A percentile compares a stretch with the other conserved stretches of the same genome.
phyloP scores from a whole-genome alignment of 92 coral and sea anemone species.

The Porites divaricata region DNA sequence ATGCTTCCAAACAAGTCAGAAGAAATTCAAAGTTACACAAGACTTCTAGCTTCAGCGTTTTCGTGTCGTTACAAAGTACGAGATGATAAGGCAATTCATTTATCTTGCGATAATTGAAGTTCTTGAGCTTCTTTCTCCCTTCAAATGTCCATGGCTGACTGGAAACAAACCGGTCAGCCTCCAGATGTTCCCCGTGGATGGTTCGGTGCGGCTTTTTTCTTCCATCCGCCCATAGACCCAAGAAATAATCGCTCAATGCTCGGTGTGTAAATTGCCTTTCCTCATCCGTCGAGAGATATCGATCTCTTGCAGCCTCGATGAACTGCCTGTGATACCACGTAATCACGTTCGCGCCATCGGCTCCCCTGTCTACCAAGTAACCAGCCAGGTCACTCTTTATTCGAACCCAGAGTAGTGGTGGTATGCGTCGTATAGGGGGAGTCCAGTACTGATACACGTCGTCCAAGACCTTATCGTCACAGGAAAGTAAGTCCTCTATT shows the following conservation, averaged over 20 bases:
- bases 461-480: conserved; percentile 73
- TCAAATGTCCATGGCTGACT: conserved; percentile 76
- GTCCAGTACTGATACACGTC: conserved; percentile 85
- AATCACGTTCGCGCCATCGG: conserved; percentile 76
- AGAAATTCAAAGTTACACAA: conserved; percentile 73
- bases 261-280: conserved; percentile 52
- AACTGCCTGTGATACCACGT: conserved; percentile 89
- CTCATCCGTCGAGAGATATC: conserved; percentile 57
- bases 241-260: conserved; percentile 65
- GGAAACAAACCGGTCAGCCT: conserved; percentile 82
- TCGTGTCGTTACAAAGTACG: conserved; percentile 52
- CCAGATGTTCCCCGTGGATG: conserved; percentile 36
- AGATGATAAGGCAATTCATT: conserved; percentile 76
- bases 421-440: conserved; percentile 73
- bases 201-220: conserved; percentile 65
- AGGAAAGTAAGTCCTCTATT: conserved; percentile 74
- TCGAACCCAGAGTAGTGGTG: conserved; percentile 76
- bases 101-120: conserved; percentile 72
- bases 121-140: conserved; percentile 37
- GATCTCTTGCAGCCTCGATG: conserved; percentile 78
- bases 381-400: conserved; percentile 68
- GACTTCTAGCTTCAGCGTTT: conserved; percentile 68
- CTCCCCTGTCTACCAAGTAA: conserved; percentile 80
- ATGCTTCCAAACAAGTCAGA: conserved; percentile 58
- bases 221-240: conserved; percentile 73